Base-by-base conservation (phyloP, 2,113 vertebrate species). In the Hippocampus abdominalis region DNA sequence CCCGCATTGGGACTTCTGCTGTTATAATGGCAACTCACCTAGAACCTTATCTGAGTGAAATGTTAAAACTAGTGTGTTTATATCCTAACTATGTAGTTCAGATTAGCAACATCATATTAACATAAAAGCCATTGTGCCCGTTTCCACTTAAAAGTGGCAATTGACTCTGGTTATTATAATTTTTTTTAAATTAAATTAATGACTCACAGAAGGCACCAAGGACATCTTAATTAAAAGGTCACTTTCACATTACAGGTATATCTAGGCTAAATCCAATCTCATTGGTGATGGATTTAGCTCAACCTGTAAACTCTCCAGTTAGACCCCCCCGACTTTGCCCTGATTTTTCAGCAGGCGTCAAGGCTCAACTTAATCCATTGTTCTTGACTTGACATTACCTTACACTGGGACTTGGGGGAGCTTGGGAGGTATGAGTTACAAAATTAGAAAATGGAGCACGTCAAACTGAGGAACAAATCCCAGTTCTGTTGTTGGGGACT, bases 361-460 rank as follows among this genome's bases (percentile, higher is more conserved):
- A 77, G 77, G 70, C 81, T 88, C 29, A 56, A 83, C 86, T 82
- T 90, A 84, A 88, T 87, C 86, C 87, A 92, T 92, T 93, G 91
- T 92, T 92, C 92, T 92, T 91, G 86, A 87, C 87, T 83, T 92
- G 91, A 93, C 92, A 90, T 93, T 93, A 89, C 90, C 85, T 89
- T 89, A 86, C 61, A 67, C 77, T 78, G 84, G 90, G 87, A 87
- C 83, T 92, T 89, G 74, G 84, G 88, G 87, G 89, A 84, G 74
- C 49, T 76, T 70, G 82, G 84, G 88, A 85, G 84, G 87, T 86
- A 90, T 82, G 86, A 73, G 87, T 89, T 92, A 83, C 87, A 90
- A 92, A 93, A 88, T 93, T 93, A 93, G 92, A 93, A 93, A 93
- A 80, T 91, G 85, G 91, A 92, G 89, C 92, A 93, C 89, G 88